phyloP scores from a whole-genome alignment of 2,888 invertebrate species.

The Polydrusus cervinus region DNA sequence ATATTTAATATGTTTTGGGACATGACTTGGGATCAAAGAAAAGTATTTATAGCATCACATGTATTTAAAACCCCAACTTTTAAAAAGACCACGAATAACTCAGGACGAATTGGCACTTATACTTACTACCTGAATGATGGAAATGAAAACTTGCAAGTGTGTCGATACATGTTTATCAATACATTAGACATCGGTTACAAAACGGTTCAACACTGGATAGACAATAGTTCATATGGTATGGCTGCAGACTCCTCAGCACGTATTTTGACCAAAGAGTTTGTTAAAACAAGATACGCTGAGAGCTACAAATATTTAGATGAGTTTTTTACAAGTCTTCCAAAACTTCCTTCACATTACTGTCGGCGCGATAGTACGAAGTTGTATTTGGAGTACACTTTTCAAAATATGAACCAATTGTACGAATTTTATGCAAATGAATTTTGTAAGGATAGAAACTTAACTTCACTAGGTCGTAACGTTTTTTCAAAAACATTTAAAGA shows the following conservation, averaged over 20 bases:
- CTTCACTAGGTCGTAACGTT: slow-evolving; percentile 28
- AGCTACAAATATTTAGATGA: slow-evolving; percentile 2
- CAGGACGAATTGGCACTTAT: slow-evolving; percentile 16
- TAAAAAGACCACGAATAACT: slow-evolving; percentile 12
- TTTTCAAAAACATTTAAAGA: slow-evolving; percentile 50
- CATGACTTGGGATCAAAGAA: slow-evolving; percentile 22
- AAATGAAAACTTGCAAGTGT: slow-evolving; percentile 24
- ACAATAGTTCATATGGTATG: neutral
- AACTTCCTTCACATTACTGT: slow-evolving; percentile 39
- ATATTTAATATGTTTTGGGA: slow-evolving; percentile 15
- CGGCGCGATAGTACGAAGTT: slow-evolving; percentile 51
- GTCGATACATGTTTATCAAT: slow-evolving; percentile 15
- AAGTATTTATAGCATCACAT: slow-evolving; percentile 13
- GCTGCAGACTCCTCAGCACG: neutral
- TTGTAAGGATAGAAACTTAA: slow-evolving; percentile 44
- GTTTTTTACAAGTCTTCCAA: slow-evolving; percentile 16
- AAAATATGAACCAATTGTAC: slow-evolving; percentile 51
- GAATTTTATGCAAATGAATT: slow-evolving; percentile 43
- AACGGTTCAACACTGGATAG: neutral
- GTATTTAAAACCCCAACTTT: too few species aligned
- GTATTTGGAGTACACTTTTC: slow-evolving; percentile 54
- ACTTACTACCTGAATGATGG: slow-evolving; percentile 24
- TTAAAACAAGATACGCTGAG: neutral
- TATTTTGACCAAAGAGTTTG: neutral
- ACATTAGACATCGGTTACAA: slow-evolving; percentile 5